Evolutionary conservation across 2,888 invertebrate genomes (phyloP).

Genomic region (Drosophila nigricruria): DNA sequence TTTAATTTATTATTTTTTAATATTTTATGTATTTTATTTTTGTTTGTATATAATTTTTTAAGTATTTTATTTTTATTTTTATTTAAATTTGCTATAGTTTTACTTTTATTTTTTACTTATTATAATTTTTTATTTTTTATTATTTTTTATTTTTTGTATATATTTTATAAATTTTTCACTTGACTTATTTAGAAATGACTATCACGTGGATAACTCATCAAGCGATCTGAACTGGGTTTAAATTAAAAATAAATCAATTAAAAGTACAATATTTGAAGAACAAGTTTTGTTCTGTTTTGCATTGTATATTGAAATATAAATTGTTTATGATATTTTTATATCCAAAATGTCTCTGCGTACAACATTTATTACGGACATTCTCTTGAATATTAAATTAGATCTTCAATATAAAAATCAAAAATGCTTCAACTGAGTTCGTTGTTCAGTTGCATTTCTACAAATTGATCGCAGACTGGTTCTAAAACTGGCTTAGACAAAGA

Average conservation of each 20-base stretch:
- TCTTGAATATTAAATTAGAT: not conserved
- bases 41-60: not conserved
- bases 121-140: no score
- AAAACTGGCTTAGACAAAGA: slow-evolving; percentile 21
- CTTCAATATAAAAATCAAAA: not conserved
- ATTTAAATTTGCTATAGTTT: no score
- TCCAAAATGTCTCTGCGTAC: not conserved
- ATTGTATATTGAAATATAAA: not conserved
- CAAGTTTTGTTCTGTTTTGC: slow-evolving; percentile 9
- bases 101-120: no score
- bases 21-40: not conserved
- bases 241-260: not conserved
- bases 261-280: not conserved
- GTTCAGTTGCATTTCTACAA: not conserved
- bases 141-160: no score
- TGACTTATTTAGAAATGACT: not conserved
- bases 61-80: not conserved
- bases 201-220: not conserved
- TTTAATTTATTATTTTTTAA: no score
- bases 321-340: not conserved
- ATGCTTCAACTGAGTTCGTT: not conserved
- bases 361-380: slow-evolving; percentile 1
- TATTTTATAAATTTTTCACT: not conserved
- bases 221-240: not conserved
- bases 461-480: slow-evolving; percentile 27